phyloP scores from a whole-genome alignment of 1,140 invertebrate species.

The Doryteuthis pealeii region DNA sequence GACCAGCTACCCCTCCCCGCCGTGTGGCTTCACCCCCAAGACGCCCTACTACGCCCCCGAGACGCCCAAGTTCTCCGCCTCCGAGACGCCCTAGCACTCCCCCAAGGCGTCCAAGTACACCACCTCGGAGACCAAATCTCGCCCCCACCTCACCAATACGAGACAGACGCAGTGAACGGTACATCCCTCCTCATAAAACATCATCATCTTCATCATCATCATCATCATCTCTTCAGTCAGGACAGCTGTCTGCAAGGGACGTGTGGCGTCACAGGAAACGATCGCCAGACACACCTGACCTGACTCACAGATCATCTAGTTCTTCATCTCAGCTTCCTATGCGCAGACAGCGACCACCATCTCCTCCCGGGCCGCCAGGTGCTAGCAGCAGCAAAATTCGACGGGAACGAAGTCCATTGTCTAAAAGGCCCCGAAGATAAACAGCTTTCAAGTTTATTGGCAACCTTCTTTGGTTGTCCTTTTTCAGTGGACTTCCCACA shows the following conservation, averaged over 20 bases:
- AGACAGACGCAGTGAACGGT: background rate
- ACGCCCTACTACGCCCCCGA: background rate
- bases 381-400: slow-evolving; percentile 20
- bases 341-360: background rate
- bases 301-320: background rate
- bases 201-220: background rate
- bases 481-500: too few species aligned
- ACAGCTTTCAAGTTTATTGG: too few species aligned
- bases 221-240: background rate
- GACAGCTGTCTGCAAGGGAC: background rate
- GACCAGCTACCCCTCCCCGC: slow-evolving; percentile 4
- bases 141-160: slow-evolving; percentile 6
- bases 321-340: background rate
- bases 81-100: background rate
- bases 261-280: background rate
- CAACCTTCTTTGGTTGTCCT: too few species aligned
- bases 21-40: background rate
- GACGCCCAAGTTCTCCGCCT: background rate
- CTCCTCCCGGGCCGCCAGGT: background rate
- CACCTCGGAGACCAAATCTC: background rate
- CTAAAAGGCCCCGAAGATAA: slow-evolving; percentile 24
- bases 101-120: too few species aligned
- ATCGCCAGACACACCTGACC: background rate
- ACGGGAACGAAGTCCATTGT: slow-evolving; percentile 21
- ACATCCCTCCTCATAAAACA: background rate